Percentiles rank a stretch among this genome's conserved stretches.
Evolutionary conservation across 2,797 vertebrate genomes (phyloP).

Genomic region (Tenualosa ilisha): DNA sequence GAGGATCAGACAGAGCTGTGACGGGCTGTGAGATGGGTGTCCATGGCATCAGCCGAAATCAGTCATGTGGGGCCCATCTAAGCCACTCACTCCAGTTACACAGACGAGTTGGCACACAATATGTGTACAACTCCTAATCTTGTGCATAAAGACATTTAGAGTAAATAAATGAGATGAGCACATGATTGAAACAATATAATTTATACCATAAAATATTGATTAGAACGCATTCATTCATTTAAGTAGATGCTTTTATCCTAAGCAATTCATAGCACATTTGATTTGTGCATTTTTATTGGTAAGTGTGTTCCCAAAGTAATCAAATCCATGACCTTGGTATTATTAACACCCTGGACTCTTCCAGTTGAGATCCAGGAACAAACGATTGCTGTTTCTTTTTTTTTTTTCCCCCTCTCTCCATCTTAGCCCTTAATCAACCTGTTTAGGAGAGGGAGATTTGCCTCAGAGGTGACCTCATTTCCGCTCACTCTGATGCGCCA

Average conservation of each 20-base stretch:
- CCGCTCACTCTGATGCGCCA: constrained; percentile 57
- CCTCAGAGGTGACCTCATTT: constrained; percentile 69
- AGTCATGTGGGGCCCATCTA: not conserved
- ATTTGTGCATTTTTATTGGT: not conserved
- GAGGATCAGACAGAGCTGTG: constrained; percentile 15
- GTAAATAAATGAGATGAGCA: not conserved
- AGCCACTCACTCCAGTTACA: constrained; percentile 4
- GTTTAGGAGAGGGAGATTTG: constrained; percentile 54
- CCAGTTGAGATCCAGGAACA: not conserved
- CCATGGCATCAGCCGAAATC: not conserved
- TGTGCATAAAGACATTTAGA: not conserved
- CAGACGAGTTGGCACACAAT: not conserved
- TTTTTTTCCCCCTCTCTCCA: not conserved
- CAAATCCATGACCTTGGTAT: not conserved
- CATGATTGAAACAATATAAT: not conserved
- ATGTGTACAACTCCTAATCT: not conserved
- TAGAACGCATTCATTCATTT: not conserved
- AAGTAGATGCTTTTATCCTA: constrained; percentile 1
- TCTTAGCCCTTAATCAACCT: constrained; percentile 15
- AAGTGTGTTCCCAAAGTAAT: constrained; percentile 4
- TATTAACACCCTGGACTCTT: not conserved
- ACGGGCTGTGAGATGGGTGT: constrained; percentile 31
- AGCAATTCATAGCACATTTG: not conserved
- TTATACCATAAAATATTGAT: not conserved
- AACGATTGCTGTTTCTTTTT: not conserved